Conservation (phyloP, 2,888 invertebrate species). For the Erebia palarica region DNA sequence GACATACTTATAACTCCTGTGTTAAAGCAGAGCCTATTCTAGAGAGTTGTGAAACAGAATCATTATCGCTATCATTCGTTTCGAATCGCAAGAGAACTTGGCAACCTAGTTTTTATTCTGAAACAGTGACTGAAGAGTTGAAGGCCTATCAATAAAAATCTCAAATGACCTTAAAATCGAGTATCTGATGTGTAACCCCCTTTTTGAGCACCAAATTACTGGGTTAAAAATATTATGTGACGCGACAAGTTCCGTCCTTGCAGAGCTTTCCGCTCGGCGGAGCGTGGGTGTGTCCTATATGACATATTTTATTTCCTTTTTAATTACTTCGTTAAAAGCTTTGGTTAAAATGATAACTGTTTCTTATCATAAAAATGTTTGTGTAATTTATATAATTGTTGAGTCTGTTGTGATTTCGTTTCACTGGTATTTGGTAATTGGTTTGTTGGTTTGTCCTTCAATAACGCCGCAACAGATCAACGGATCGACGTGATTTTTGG, state of each 20-base stretch:
- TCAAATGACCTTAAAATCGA: constrained; percentile 10
- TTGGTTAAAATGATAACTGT: too few species aligned
- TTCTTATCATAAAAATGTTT: not conserved
- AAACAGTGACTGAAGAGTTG: constrained; percentile 13
- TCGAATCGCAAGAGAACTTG: constrained; percentile 2
- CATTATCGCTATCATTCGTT: not conserved
- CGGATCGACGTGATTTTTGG: too few species aligned
- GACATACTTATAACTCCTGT: not conserved
- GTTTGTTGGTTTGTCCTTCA: too few species aligned
- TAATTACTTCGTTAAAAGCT: too few species aligned
- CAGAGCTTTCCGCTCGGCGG: constrained; percentile 9
- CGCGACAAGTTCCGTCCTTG: not conserved
- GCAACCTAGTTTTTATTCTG: constrained; percentile 10
- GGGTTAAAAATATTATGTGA: constrained; percentile 3
- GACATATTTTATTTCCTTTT: constrained; percentile 21
- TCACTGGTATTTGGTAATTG: too few species aligned
- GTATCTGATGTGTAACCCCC: not conserved
- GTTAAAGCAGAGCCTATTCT: not conserved
- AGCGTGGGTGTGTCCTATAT: constrained; percentile 31
- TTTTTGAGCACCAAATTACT: too few species aligned
- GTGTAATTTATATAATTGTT: not conserved
- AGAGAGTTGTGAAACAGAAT: not conserved
- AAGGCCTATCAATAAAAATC: constrained; percentile 18
- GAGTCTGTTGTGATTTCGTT: too few species aligned
- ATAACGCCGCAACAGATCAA: too few species aligned